These are phyloP conservation scores for Lamprologus ornatipinnis DNA, from an alignment of 2,113 vertebrate species.

Conservation along the genomic window DNA sequence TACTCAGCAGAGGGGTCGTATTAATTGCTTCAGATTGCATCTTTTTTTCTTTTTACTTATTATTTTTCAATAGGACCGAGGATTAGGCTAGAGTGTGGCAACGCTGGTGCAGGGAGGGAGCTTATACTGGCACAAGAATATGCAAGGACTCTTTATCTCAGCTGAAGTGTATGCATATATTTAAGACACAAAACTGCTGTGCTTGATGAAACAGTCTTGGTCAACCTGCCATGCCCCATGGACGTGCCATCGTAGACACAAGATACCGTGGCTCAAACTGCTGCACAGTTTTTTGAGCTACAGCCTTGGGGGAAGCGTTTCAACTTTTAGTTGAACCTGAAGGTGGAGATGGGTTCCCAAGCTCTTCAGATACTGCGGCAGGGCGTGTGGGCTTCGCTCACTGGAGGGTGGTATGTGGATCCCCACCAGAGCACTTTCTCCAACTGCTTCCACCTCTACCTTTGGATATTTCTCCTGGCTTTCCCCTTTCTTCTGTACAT, in stretches of 20 bases:
- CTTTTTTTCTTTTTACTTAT: constrained; percentile 11
- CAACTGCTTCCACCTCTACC: constrained; percentile 90
- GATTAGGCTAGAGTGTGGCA: constrained; percentile 34
- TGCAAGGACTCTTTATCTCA: constrained; percentile 43
- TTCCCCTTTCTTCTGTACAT: constrained; percentile 87
- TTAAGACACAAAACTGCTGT: constrained; percentile 23
- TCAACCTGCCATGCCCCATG: constrained; percentile 53
- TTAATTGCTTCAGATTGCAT: constrained; percentile 74
- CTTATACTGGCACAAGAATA: constrained; percentile 38
- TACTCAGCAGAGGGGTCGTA: constrained; percentile 51
- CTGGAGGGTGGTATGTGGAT: constrained; percentile 90
- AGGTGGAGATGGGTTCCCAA: constrained; percentile 75
- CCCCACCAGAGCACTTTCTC: constrained; percentile 91
- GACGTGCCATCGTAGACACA: constrained; percentile 64
- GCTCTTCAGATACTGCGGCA: constrained; percentile 88
- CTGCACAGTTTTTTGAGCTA: constrained; percentile 43
- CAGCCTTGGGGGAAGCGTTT: constrained; percentile 25
- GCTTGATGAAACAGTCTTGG: constrained; percentile 52
- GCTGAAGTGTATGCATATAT: constrained; percentile 30
- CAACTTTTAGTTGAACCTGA: constrained; percentile 27
- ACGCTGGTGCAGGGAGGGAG: constrained; percentile 18
- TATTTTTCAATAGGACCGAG: constrained; percentile 23
- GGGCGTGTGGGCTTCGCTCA: constrained; percentile 88
- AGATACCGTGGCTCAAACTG: constrained; percentile 51
- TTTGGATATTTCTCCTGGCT: constrained; percentile 85